Conservation (phyloP, 1,140 invertebrate genomes). For the Pogonus chalceus region DNA sequence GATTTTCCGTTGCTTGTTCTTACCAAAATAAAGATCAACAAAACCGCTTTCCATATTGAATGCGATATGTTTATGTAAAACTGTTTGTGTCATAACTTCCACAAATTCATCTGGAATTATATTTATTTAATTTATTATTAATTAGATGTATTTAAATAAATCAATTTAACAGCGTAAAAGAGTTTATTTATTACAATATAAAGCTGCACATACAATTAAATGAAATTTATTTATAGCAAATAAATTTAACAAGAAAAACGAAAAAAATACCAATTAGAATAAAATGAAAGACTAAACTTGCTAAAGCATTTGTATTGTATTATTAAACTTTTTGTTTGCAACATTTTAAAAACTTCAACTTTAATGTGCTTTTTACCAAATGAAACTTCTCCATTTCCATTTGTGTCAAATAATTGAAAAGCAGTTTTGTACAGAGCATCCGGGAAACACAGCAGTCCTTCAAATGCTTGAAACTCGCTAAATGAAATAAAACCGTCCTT, state of each 20-base stretch:
- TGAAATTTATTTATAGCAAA: too few species aligned
- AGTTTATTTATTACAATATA: too few species aligned
- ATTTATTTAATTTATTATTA: too few species aligned
- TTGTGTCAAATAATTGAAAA: constrained; percentile 93
- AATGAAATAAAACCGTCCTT: constrained; percentile 95
- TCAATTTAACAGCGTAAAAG: too few species aligned
- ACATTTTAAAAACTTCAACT: constrained; percentile 9
- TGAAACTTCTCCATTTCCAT: constrained; percentile 86
- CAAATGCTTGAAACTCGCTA: constrained; percentile 92
- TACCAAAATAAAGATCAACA: constrained; percentile 90
- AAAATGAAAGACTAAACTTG: too few species aligned
- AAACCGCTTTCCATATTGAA: constrained; percentile 92
- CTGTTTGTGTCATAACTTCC: constrained; percentile 85
- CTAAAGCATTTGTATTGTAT: too few species aligned
- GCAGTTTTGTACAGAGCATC: constrained; percentile 93
- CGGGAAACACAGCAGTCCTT: constrained; percentile 83
- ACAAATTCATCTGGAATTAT: constrained; percentile 73
- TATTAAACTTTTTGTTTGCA: too few species aligned
- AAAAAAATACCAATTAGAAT: too few species aligned
- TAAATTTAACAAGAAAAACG: too few species aligned
- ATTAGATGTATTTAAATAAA: too few species aligned
- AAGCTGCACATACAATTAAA: too few species aligned
- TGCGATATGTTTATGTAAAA: constrained; percentile 81
- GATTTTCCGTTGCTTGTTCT: constrained; percentile 79
- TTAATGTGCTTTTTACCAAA: constrained; percentile 77